A percentile compares a stretch with the other conserved stretches of the same genome.
phyloP scores from a whole-genome alignment of 2,888 invertebrate genomes.

The Aradus depressus region DNA sequence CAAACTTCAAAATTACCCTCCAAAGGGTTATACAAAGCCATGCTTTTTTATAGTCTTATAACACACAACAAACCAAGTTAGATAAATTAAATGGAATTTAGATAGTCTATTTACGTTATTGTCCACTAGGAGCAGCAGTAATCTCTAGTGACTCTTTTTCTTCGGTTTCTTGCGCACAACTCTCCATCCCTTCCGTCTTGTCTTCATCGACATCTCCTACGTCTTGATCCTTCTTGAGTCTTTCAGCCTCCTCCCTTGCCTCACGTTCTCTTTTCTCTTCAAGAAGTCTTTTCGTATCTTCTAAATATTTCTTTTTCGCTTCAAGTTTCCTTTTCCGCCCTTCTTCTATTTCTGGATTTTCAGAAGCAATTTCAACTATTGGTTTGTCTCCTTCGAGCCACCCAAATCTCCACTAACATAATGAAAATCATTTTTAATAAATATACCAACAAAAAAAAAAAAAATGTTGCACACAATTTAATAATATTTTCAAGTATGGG shows the following conservation, averaged over 20 bases:
- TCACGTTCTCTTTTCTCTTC: constrained; percentile 24
- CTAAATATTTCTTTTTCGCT: constrained; percentile 24
- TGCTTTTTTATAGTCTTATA: too few relatives aligned
- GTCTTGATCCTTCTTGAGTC: constrained; percentile 22
- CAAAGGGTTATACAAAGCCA: too few relatives aligned
- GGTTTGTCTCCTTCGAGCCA: constrained; percentile 33
- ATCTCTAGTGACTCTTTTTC: too few relatives aligned
- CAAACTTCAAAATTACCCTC: too few relatives aligned
- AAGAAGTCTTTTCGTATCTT: constrained; percentile 21
- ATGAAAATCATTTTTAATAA: constrained; percentile 8
- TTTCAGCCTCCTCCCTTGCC: constrained; percentile 15
- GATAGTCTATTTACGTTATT: too few relatives aligned
- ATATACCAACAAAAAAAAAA: neutral
- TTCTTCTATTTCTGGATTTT: constrained; percentile 23
- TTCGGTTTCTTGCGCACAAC: neutral
- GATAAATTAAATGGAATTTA: too few relatives aligned
- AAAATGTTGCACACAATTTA: neutral
- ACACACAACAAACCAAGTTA: too few relatives aligned
- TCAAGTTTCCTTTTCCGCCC: constrained; percentile 22
- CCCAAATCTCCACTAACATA: constrained; percentile 30
- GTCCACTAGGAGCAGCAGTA: too few relatives aligned
- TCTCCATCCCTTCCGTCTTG: neutral
- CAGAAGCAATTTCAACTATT: constrained; percentile 22
- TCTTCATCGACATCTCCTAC: neutral
- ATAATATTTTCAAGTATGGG: too few relatives aligned